phyloP scores from a whole-genome alignment of 2,113 vertebrate genomes.

The Peucedramus taeniatus region DNA sequence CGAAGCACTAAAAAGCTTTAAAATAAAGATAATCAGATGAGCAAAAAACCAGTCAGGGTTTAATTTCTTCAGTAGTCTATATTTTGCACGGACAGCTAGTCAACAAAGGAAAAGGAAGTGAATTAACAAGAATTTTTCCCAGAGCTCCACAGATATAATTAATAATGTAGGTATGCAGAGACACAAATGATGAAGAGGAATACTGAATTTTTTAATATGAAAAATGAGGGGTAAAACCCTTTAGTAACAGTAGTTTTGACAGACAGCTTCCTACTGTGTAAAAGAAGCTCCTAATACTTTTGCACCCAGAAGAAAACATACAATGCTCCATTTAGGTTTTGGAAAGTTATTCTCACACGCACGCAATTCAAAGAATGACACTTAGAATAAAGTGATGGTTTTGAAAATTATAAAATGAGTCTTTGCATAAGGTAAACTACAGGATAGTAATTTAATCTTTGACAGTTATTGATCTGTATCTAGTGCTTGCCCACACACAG shows the following conservation, averaged over 20 bases:
- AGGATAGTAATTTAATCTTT: neutral
- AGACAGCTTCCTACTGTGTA: neutral
- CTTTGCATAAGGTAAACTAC: neutral
- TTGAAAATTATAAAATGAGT: neutral
- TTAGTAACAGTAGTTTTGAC: neutral
- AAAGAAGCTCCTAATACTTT: neutral
- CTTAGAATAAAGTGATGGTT: neutral
- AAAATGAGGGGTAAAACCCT: neutral
- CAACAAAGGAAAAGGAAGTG: neutral
- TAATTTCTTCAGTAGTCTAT: neutral
- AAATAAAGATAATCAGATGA: neutral
- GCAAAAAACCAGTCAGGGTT: neutral
- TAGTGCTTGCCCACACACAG: neutral
- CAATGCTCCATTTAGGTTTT: neutral
- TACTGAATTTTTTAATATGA: neutral
- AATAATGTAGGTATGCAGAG: neutral
- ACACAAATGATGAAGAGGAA: neutral
- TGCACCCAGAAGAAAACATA: neutral
- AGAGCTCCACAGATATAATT: neutral
- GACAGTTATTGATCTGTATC: neutral
- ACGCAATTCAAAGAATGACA: neutral
- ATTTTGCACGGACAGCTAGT: neutral
- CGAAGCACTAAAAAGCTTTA: neutral
- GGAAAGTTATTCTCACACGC: neutral
- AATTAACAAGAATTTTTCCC: conserved; percentile 10